Evolutionary conservation across 2,797 vertebrate species (phyloP).

Genomic region (Delichon dasypus): DNA sequence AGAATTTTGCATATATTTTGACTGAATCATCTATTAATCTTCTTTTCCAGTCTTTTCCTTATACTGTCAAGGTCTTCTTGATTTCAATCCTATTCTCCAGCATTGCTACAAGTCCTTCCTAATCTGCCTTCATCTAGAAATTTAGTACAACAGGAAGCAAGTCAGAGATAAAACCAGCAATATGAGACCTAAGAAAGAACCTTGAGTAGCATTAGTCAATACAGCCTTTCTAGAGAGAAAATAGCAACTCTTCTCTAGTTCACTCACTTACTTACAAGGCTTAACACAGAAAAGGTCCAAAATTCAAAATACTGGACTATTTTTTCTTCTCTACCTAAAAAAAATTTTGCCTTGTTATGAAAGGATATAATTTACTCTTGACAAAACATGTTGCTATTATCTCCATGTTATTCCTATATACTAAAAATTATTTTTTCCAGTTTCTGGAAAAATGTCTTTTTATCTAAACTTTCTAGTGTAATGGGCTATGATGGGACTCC

Average conservation of each 20-base stretch:
- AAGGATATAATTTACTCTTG: background rate
- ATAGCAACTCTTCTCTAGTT: background rate
- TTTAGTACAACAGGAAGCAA: background rate
- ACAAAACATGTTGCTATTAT: background rate
- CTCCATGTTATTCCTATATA: background rate
- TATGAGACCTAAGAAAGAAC: background rate
- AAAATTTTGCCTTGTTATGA: background rate
- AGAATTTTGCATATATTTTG: background rate
- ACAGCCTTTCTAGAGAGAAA: background rate
- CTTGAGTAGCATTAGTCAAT: background rate
- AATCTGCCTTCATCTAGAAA: background rate
- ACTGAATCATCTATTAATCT: background rate
- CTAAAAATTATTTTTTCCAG: background rate
- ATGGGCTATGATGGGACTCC: background rate
- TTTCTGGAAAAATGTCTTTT: background rate
- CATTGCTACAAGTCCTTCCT: background rate
- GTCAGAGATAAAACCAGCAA: background rate
- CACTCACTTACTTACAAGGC: background rate
- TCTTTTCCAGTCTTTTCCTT: background rate
- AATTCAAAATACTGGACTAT: background rate
- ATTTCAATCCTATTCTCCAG: background rate
- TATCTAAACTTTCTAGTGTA: background rate
- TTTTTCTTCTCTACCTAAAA: background rate
- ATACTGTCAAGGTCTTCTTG: background rate
- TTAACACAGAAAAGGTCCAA: background rate